Percentiles rank a stretch among this genome's conserved stretches.
Conservation (phyloP, 1,140 invertebrate genomes). For the Nixonia krombeini region DNA sequence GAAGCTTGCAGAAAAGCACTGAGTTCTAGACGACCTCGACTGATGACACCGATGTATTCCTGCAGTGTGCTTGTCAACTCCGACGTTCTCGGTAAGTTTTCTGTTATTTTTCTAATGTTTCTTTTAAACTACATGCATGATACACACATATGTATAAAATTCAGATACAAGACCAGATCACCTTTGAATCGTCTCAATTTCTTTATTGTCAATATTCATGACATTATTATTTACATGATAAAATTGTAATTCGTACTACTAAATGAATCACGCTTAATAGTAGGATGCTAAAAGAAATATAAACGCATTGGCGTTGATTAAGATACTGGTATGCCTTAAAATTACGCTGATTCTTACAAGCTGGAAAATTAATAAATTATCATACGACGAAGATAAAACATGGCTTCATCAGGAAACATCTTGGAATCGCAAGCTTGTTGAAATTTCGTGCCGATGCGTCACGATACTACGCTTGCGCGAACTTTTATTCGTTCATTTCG, state of each 20-base stretch:
- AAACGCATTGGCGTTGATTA: no score
- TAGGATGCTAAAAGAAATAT: conserved; percentile 48
- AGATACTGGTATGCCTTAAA: conserved; percentile 38
- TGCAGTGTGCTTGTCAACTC: conserved; percentile 94
- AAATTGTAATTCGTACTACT: conserved; percentile 48
- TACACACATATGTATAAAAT: background rate
- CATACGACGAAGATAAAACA: conserved; percentile 43
- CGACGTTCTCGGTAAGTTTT: conserved; percentile 90
- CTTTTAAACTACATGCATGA: conserved; percentile 2
- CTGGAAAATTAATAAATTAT: conserved; percentile 32
- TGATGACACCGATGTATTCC: conserved; percentile 97
- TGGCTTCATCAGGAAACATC: conserved; percentile 46
- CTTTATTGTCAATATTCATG: conserved; percentile 49
- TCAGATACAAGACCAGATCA: background rate
- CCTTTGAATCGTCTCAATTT: conserved; percentile 29
- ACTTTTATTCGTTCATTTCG: no score
- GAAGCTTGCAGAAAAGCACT: conserved; percentile 92
- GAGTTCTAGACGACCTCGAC: conserved; percentile 88
- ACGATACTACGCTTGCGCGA: conserved; percentile 25
- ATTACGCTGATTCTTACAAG: conserved; percentile 27
- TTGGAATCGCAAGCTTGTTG: conserved; percentile 29
- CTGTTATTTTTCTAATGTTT: conserved; percentile 1
- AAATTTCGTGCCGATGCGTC: conserved; percentile 20
- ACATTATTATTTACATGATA: conserved; percentile 57
- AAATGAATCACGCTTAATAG: conserved; percentile 49